phyloP scores from a whole-genome alignment of 2,113 vertebrate genomes.

The Anarrhichthys ocellatus region DNA sequence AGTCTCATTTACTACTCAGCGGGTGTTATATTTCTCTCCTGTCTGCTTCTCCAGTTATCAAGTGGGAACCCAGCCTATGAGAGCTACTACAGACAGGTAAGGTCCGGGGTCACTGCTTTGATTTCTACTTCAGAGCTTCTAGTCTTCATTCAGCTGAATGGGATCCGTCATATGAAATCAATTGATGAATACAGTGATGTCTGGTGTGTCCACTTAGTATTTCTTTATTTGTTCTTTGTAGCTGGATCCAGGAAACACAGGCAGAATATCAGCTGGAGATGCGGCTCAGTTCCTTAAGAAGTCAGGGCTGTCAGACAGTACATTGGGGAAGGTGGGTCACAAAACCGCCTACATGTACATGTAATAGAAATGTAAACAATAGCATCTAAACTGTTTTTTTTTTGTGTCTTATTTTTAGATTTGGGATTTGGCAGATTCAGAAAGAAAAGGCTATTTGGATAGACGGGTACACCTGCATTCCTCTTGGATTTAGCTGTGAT shows the following conservation, averaged over 20 bases:
- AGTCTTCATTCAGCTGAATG: neutral
- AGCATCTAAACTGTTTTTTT: neutral
- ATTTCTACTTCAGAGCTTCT: neutral
- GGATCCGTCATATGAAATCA: neutral
- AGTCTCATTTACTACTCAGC: neutral
- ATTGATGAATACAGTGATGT: neutral
- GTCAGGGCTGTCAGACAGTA: conserved; percentile 91
- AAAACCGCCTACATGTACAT: neutral
- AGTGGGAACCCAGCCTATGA: conserved; percentile 91
- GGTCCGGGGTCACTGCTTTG: neutral
- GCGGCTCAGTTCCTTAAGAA: conserved; percentile 96
- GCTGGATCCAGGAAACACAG: conserved; percentile 92
- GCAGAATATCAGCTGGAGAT: conserved; percentile 91
- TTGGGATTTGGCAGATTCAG: conserved; percentile 97
- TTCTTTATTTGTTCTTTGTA: conserved; percentile 60
- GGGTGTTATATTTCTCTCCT: neutral
- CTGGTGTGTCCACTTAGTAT: neutral
- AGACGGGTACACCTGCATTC: conserved; percentile 86
- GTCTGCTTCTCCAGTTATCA: conserved; percentile 84
- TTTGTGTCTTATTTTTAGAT: conserved; percentile 82
- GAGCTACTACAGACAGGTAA: conserved; percentile 94
- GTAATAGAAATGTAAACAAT: neutral
- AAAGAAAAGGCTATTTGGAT: conserved; percentile 95
- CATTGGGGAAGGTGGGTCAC: conserved; percentile 90
- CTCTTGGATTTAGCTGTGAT: neutral